phyloP scores from a whole-genome alignment of 2,797 vertebrate genomes.

The Iguana delicatissima region DNA sequence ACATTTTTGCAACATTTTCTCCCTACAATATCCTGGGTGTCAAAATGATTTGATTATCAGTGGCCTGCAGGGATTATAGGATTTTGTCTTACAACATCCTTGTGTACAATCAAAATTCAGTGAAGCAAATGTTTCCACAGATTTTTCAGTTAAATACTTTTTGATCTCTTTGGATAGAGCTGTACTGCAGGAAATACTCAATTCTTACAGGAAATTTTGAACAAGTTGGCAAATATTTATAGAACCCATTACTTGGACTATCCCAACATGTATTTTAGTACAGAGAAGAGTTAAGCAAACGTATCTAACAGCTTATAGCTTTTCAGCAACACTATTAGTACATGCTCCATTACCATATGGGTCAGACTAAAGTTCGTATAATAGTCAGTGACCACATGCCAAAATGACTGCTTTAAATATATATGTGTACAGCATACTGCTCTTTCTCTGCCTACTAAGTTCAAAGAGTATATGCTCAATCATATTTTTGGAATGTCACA shows the following conservation, averaged over 20 bases:
- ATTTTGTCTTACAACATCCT: neutral
- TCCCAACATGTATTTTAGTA: neutral
- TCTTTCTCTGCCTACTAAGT: neutral
- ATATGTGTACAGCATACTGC: neutral
- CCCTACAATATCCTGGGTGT: neutral
- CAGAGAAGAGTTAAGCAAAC: too few relatives aligned
- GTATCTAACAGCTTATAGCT: too few relatives aligned
- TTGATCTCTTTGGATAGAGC: neutral
- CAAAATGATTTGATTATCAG: neutral
- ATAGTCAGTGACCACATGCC: neutral
- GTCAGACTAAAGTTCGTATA: neutral
- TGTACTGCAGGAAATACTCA: neutral
- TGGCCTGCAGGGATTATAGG: neutral
- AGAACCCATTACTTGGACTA: neutral
- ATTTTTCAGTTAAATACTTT: neutral
- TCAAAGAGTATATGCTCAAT: neutral
- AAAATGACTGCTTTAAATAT: neutral
- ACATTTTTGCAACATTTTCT: neutral
- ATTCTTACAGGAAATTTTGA: neutral
- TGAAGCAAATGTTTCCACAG: neutral
- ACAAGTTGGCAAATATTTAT: neutral
- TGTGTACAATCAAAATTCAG: neutral
- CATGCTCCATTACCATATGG: neutral
- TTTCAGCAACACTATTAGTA: neutral
- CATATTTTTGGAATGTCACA: neutral